Evolutionary conservation across 2,797 vertebrate genomes (phyloP).

Genomic region (Choloepus didactylus): DNA sequence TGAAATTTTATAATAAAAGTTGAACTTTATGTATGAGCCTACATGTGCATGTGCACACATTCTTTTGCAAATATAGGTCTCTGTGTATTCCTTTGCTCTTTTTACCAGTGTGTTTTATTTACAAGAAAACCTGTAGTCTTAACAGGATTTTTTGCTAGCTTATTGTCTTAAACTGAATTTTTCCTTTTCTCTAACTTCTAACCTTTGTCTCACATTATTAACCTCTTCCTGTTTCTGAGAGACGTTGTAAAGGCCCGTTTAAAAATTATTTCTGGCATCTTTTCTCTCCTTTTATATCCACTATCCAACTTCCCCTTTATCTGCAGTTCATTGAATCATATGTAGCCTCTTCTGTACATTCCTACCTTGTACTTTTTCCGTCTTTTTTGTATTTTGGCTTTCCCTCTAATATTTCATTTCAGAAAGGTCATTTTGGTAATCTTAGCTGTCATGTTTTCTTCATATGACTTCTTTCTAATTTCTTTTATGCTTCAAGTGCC

Average conservation of each 20-base stretch:
- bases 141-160: slow-evolving; percentile 50
- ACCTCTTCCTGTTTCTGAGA: slow-evolving; percentile 8
- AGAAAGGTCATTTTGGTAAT: slow-evolving; percentile 27
- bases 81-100: slow-evolving; percentile 33
- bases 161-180: slow-evolving; percentile 32
- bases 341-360: neutral
- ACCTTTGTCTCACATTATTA: neutral
- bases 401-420: slow-evolving; percentile 31
- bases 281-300: slow-evolving; percentile 5
- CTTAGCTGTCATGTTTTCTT: slow-evolving; percentile 33
- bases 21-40: slow-evolving; percentile 10
- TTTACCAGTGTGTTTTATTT: slow-evolving; percentile 53
- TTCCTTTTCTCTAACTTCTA: neutral
- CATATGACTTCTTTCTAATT: slow-evolving; percentile 24
- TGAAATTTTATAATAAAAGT: slow-evolving; percentile 53
- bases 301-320: neutral
- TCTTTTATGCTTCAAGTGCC: neutral
- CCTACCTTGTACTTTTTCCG: neutral
- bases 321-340: neutral
- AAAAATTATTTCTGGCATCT: slow-evolving; percentile 35
- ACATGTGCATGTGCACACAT: neutral
- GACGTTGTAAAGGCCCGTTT: neutral
- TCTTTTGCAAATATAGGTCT: neutral
- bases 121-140: neutral
- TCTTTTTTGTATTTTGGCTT: slow-evolving; percentile 23